Percentiles rank a stretch among this genome's conserved stretches.
These are phyloP conservation scores for Formica exsecta DNA, from an alignment of 1,140 invertebrate genomes.

Conservation along the genomic window DNA sequence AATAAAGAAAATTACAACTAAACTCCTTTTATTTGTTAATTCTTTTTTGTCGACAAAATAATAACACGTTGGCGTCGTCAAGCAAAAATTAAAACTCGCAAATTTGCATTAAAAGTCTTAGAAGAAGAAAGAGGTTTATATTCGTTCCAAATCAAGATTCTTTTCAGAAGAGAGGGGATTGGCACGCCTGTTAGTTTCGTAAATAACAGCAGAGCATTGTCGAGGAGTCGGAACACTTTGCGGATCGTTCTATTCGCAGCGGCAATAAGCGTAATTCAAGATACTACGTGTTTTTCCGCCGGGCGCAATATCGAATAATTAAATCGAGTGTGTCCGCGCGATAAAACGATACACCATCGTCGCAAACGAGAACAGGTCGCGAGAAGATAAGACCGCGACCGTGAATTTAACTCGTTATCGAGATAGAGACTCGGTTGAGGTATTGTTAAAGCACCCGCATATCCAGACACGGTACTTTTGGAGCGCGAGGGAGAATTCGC, in stretches of 20 bases:
- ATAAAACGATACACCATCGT: conserved; percentile 47
- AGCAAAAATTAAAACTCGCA: not conserved
- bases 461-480: not conserved
- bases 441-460: conserved; percentile 44
- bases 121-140: not conserved
- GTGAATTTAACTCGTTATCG: conserved; percentile 57
- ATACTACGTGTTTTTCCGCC: conserved; percentile 48
- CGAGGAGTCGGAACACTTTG: conserved; percentile 37
- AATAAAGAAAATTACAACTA: not conserved
- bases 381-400: conserved; percentile 44
- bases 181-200: not conserved
- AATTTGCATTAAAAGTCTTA: conserved; percentile 8
- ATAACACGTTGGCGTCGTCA: too few relatives aligned
- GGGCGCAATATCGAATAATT: conserved; percentile 59
- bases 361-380: conserved; percentile 38
- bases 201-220: conserved; percentile 45
- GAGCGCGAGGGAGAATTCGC: conserved; percentile 9
- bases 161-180: not conserved
- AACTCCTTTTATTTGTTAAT: not conserved
- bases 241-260: conserved; percentile 33
- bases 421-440: conserved; percentile 36
- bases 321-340: conserved; percentile 54
- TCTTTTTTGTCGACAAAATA: not conserved
- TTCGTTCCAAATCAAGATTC: not conserved
- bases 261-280: conserved; percentile 60